Conservation (phyloP, 2,888 invertebrate genomes). For the Resseliella maxima region DNA sequence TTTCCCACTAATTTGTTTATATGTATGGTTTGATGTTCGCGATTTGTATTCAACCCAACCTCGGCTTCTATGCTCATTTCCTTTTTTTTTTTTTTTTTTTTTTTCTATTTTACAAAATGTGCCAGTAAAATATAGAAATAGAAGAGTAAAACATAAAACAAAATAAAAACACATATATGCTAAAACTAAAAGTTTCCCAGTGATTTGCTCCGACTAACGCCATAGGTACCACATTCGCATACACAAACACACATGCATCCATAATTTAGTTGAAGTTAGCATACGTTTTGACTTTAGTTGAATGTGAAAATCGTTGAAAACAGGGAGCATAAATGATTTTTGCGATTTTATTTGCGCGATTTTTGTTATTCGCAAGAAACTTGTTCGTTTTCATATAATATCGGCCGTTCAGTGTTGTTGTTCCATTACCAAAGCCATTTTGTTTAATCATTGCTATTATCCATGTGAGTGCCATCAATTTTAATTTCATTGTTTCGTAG, state of each 20-base stretch:
- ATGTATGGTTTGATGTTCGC: neutral
- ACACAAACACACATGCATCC: too few relatives aligned
- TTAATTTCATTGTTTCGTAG: conserved; percentile 13
- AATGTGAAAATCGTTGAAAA: neutral
- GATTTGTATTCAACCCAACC: conserved; percentile 1
- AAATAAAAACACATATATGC: too few relatives aligned
- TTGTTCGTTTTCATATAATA: neutral
- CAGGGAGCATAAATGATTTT: neutral
- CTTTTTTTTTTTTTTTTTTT: neutral
- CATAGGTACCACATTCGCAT: neutral
- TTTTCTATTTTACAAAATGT: neutral
- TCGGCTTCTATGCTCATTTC: neutral
- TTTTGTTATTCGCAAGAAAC: neutral
- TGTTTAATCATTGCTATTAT: neutral
- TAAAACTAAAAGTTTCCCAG: conserved; percentile 1
- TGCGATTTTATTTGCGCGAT: neutral
- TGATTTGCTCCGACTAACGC: neutral
- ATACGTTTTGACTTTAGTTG: neutral
- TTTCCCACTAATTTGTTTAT: neutral
- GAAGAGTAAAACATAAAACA: neutral
- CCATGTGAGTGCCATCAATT: conserved; percentile 43
- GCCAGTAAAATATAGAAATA: too few relatives aligned
- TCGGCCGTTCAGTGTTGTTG: neutral
- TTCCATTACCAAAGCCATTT: neutral
- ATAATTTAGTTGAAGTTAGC: too few relatives aligned